Conservation (phyloP, 2,888 invertebrate species). For the Actias luna region DNA sequence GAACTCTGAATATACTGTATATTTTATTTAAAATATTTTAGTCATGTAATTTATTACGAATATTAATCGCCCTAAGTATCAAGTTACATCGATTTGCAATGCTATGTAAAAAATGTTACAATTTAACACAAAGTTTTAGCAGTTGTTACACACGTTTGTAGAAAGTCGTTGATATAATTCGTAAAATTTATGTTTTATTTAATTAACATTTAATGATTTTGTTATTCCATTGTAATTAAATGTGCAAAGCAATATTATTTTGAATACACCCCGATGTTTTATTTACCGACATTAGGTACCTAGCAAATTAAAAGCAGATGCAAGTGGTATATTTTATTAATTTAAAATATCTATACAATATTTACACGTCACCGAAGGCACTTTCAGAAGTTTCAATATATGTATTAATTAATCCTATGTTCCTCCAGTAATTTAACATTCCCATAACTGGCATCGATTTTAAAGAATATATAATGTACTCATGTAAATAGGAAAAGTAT, state of each 20-base stretch:
- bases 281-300: slow-evolving; percentile 31
- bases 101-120: not conserved
- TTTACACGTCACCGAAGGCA: slow-evolving; percentile 28
- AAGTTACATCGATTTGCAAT: not conserved
- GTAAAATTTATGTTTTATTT: slow-evolving; percentile 11
- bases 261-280: slow-evolving; percentile 52
- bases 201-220: slow-evolving; percentile 41
- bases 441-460: too few species aligned
- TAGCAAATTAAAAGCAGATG: too few species aligned
- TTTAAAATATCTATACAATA: too few species aligned
- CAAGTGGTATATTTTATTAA: too few species aligned
- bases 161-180: slow-evolving; percentile 16
- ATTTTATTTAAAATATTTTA: not conserved
- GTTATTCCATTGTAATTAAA: slow-evolving; percentile 61
- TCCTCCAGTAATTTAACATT: too few species aligned
- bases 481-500: too few species aligned
- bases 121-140: not conserved
- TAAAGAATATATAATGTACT: too few species aligned
- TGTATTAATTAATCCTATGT: too few species aligned
- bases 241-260: slow-evolving; percentile 71
- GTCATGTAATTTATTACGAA: not conserved
- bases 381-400: not conserved
- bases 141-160: slow-evolving; percentile 14
- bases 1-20: not conserved
- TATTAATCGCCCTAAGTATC: not conserved